phyloP scores from a whole-genome alignment of 1,140 invertebrate species.

The Gryllus bimaculatus region DNA sequence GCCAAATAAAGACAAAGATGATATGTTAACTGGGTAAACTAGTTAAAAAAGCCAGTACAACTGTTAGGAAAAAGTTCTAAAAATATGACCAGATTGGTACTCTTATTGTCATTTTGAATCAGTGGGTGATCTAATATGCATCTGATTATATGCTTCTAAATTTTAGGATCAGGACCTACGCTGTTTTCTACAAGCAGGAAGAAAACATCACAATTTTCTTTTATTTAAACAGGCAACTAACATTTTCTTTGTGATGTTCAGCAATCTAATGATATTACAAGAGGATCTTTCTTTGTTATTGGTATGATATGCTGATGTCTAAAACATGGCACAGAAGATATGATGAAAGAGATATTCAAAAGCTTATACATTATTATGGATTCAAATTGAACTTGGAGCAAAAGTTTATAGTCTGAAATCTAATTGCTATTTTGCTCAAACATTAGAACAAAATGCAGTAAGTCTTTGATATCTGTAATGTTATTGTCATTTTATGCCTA shows the following conservation, averaged over 20 bases:
- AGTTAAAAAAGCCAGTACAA: not conserved
- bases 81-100: not conserved
- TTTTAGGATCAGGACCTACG: not conserved
- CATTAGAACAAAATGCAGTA: too few species aligned
- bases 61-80: not conserved
- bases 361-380: not conserved
- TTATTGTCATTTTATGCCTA: too few species aligned
- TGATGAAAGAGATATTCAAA: not conserved
- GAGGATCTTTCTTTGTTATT: not conserved
- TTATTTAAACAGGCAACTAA: not conserved
- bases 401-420: too few species aligned
- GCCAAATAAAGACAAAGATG: not conserved
- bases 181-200: not conserved
- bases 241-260: not conserved
- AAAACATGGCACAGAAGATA: not conserved
- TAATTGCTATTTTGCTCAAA: too few species aligned
- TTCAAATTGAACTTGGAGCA: not conserved
- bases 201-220: not conserved
- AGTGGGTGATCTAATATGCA: not conserved
- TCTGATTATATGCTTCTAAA: too few species aligned
- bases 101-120: not conserved
- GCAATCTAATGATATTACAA: not conserved
- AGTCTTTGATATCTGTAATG: too few species aligned
- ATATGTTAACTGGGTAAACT: not conserved
- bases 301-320: too few species aligned